Evolutionary conservation across 2,888 invertebrate species (phyloP), one percentile per base, ranked within the genome.

Genomic region (Scaptomyza cyrtandrae): DNA sequence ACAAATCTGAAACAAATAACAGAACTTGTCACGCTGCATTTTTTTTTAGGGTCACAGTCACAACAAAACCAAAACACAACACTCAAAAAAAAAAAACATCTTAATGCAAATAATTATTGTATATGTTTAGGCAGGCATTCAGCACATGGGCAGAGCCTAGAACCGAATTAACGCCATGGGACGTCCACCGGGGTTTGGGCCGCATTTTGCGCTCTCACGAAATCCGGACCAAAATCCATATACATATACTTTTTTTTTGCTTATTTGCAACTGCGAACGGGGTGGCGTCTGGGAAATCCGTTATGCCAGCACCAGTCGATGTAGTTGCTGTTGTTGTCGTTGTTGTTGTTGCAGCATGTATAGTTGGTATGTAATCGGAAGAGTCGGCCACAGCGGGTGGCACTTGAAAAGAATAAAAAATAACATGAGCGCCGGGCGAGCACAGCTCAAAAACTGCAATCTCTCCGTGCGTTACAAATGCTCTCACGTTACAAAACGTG

Each of bases 91-190:
- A 60, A 27, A 54, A 35, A 10, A 29, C 19, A 19, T 24, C 27
- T 24, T 64, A 89, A 85, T 84, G 68, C 65, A 76, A 89, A 85
- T 89, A 89, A 87, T 86, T 85, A 85, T 87, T 89, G 79, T 82
- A 86, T 87, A 85, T 67, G 73, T 85, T 84, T 79, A 69, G 76
- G 58, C 71, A 66, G 74, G 33, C 48, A 37, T 53, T 29, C 55
- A 71, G 41, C 39, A 53, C 48, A 52, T 39, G 61, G 57, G 45
- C 50, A 69, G 74, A 67, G 58, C 77, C 85, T 77, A 82, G 86
- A 67, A 79, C 69, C 75, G 86, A 88, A 89, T 86, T 86, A 86
- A 77, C 85, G 37, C 85, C 75, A 64, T 69, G 74, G 88, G 85
- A 71, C 68, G 77, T 67, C 86, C 61, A 49, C 46, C 44, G 46